These are phyloP conservation scores for Scaeva pyrastri DNA, from an alignment of 2,888 invertebrate species.

Conservation along the genomic window DNA sequence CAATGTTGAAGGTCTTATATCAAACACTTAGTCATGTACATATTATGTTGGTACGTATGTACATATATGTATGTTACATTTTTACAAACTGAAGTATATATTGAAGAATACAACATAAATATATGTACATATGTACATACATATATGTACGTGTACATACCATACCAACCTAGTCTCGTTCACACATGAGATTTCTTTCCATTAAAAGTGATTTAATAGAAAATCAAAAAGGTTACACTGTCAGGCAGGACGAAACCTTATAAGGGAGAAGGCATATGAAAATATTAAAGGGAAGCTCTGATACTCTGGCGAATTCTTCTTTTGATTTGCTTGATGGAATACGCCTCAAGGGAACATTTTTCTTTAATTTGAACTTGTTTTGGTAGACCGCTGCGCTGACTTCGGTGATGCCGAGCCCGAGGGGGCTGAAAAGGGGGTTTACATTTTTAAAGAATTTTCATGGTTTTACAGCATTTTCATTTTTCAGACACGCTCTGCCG, in stretches of 20 bases:
- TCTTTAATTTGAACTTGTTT: constrained; percentile 67
- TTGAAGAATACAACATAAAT: constrained; percentile 53
- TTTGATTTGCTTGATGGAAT: constrained; percentile 70
- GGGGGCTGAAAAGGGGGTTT: constrained; percentile 33
- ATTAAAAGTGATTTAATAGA: constrained; percentile 73
- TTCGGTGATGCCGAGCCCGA: not conserved
- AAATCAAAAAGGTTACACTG: constrained; percentile 69
- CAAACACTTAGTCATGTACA: no score
- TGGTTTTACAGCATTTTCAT: constrained; percentile 9
- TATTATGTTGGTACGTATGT: no score
- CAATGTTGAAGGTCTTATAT: no score
- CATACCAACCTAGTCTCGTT: not conserved
- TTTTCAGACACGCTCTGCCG: no score
- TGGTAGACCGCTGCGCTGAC: constrained; percentile 24
- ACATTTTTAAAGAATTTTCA: constrained; percentile 55
- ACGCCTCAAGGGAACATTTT: constrained; percentile 63
- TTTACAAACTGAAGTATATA: not conserved
- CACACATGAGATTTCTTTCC: constrained; percentile 48
- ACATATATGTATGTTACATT: no score
- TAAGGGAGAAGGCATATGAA: not conserved
- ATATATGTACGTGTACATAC: not conserved
- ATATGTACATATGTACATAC: not conserved
- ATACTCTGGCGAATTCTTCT: constrained; percentile 49
- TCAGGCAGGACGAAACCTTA: not conserved
- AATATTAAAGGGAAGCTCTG: constrained; percentile 26